Conservation (phyloP, 2,888 invertebrate genomes). For the Acronicta psi region DNA sequence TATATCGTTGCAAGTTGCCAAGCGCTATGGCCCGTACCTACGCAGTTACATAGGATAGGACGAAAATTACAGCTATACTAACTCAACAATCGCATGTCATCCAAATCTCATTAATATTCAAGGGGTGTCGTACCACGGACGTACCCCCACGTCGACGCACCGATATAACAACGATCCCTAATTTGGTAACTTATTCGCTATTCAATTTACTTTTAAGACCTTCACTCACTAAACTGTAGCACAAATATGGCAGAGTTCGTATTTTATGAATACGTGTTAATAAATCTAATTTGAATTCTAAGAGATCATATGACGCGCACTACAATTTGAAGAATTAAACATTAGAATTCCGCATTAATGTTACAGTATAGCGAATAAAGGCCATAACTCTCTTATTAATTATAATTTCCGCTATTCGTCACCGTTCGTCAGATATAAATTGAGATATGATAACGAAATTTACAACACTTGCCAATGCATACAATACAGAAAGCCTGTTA, state of each 20-base stretch:
- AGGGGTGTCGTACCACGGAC: conserved; percentile 19
- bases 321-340: too few species aligned
- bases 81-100: conserved; percentile 23
- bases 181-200: conserved; percentile 42
- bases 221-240: conserved; percentile 23
- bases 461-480: conserved; percentile 6
- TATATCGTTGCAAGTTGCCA: too few species aligned
- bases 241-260: not conserved
- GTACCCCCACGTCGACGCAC: conserved; percentile 16
- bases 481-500: conserved; percentile 37
- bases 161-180: conserved; percentile 27
- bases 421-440: conserved; percentile 22
- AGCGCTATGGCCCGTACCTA: too few species aligned
- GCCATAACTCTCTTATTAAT: conserved; percentile 23
- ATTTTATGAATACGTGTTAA: not conserved
- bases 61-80: conserved; percentile 5
- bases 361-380: conserved; percentile 27
- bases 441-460: not conserved
- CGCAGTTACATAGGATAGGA: not conserved
- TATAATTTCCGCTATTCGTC: conserved; percentile 32
- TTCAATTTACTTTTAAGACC: conserved; percentile 19
- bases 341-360: not conserved
- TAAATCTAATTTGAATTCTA: not conserved
- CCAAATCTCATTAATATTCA: conserved; percentile 50
- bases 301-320: not conserved